Base-by-base conservation (phyloP, 1,140 invertebrate species). In the Drosophila ficusphila region DNA sequence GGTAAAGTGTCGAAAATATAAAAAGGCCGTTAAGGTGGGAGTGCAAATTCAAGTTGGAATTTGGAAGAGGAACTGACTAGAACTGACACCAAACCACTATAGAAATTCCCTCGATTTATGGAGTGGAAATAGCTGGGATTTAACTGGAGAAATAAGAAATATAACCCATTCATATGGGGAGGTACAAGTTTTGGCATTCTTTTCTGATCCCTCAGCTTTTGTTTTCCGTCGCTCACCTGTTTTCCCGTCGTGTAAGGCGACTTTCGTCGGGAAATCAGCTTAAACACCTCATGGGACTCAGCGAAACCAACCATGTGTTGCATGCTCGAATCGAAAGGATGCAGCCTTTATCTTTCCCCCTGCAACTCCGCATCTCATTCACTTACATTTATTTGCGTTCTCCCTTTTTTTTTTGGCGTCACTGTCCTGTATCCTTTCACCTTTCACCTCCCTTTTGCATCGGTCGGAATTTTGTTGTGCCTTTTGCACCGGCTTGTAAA, bases 1-100 rank as follows among this genome's bases (percentile, higher is more conserved):
- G 27, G 34, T 34, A 61, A 65, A 75, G 75, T 85, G 79, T 85
- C 53, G 79, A 83, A 82, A 82, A 82, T 79, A 78, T 78, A 67
- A 75, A 79, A 86, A 56, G 49, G 2, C 11, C 44, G 38, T 9
- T 23, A 67, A 74, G 29, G 44, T 27, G 31, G 38, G 27, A 29
- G 23, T 12, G 39, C 9, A 38, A 54, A 39, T 33, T 25, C 9
- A 11, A 48, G 34, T 3, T 9, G 16, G 16, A 21, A 34, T 7
- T 25, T 25, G 11, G 16, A 8, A 12, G 25, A 38, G 19, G 23
- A 42, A 52, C 38, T 41, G 42, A 57, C 51, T 39, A 51, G 34
- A 65, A 14, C 60, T 25, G 53, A 44, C 60, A 46, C 60, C 27
- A 46, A 46, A 64, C 27, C 54, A 41, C 54, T 29, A 42, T 60